Evolutionary conservation across 2,797 vertebrate genomes (phyloP).

Genomic region (Gymnocypris eckloni): DNA sequence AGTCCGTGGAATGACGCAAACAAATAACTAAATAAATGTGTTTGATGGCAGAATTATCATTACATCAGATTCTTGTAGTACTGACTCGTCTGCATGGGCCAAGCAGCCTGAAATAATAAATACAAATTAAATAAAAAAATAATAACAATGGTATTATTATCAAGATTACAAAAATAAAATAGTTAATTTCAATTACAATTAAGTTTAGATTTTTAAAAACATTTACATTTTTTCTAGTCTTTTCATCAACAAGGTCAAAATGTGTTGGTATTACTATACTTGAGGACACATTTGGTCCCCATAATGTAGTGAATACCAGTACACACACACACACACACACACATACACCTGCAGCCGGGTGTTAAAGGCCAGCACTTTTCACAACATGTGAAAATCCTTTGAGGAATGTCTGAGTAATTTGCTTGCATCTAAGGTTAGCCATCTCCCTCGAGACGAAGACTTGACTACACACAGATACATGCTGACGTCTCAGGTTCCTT

Average conservation of each 20-base stretch:
- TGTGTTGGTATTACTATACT: not conserved
- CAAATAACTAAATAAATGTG: slow-evolving; percentile 10
- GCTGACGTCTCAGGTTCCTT: slow-evolving; percentile 51
- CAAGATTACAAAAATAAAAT: not conserved
- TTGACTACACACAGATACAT: slow-evolving; percentile 47
- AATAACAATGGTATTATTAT: not conserved
- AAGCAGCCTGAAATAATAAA: not conserved
- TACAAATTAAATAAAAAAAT: not conserved
- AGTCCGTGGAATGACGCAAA: slow-evolving; percentile 3
- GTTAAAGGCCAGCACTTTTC: slow-evolving; percentile 33
- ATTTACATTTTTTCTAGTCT: not conserved
- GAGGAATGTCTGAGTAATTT: slow-evolving; percentile 34
- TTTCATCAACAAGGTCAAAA: not conserved
- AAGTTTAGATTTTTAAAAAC: not conserved
- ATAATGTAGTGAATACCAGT: not conserved
- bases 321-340: not conserved
- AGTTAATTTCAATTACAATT: not conserved
- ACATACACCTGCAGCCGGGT: not conserved
- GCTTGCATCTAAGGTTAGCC: slow-evolving; percentile 28
- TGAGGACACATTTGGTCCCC: not conserved
- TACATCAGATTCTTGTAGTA: not conserved
- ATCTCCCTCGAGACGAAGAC: slow-evolving; percentile 24
- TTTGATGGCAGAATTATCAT: not conserved
- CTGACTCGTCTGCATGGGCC: not conserved
- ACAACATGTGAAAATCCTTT: not conserved